A percentile compares a stretch with the other conserved stretches of the same genome.
Evolutionary conservation across 1,140 invertebrate genomes (phyloP).

Genomic region (Drosophila sp.): DNA sequence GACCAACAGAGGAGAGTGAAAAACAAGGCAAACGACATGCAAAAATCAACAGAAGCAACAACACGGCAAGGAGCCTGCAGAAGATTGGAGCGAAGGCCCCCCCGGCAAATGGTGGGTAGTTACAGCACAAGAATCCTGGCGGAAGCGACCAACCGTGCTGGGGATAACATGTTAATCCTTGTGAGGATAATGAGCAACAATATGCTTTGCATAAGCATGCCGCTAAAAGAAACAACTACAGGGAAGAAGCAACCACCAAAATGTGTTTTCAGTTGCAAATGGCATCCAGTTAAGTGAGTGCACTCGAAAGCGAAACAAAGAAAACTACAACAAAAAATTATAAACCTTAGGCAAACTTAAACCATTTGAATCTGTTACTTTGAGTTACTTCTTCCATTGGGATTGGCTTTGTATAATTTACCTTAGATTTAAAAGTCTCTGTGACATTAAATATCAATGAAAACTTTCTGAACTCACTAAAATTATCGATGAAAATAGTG

Average conservation of each 20-base stretch:
- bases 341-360: neutral
- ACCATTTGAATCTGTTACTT: too few species aligned
- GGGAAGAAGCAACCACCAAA: neutral
- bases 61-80: constrained; percentile 17
- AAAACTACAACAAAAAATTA: neutral
- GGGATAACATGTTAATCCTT: constrained; percentile 76
- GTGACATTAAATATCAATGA: too few species aligned
- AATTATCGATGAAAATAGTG: too few species aligned
- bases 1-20: constrained; percentile 22
- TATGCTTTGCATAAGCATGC: constrained; percentile 70
- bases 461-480: too few species aligned
- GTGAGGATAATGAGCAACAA: constrained; percentile 77
- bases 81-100: neutral
- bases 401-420: too few species aligned
- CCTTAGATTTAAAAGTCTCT: too few species aligned
- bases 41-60: constrained; percentile 61
- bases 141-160: constrained; percentile 61
- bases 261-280: constrained; percentile 26
- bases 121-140: constrained; percentile 10
- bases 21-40: constrained; percentile 56
- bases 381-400: too few species aligned
- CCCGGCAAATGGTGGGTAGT: neutral
- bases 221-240: constrained; percentile 5
- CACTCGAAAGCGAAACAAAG: neutral
- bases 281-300: constrained; percentile 16